Percentiles rank a stretch among this genome's conserved stretches.
Conservation (phyloP, 2,797 vertebrate genomes). For the Oreonectes daqikongensis region DNA sequence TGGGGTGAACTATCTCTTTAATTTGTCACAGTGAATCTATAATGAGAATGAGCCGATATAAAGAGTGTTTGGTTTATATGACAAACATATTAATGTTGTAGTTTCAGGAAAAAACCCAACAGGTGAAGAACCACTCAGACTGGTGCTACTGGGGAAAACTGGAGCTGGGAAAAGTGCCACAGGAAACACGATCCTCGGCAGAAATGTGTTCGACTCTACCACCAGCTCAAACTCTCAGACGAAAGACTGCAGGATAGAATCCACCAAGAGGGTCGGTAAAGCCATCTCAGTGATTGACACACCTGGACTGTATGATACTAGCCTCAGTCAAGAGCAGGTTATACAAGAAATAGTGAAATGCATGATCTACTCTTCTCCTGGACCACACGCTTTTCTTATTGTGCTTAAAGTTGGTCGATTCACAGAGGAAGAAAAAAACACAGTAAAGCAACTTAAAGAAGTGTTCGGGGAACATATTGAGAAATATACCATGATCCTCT, state of each 20-base stretch:
- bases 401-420: background rate
- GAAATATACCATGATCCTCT: slow-evolving; percentile 8
- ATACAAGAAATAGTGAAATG: slow-evolving; percentile 19
- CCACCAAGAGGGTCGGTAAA: background rate
- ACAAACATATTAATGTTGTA: background rate
- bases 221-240: slow-evolving; percentile 17
- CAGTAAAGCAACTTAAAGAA: background rate
- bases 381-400: slow-evolving; percentile 1
- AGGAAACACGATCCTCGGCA: slow-evolving; percentile 41
- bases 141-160: slow-evolving; percentile 42
- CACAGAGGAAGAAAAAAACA: slow-evolving; percentile 5
- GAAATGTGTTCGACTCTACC: background rate
- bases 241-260: background rate
- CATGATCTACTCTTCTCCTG: background rate
- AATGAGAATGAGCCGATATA: no score
- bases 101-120: background rate
- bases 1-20: no score
- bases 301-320: slow-evolving; percentile 30
- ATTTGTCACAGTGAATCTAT: no score
- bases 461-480: background rate
- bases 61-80: no score
- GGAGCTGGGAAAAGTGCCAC: slow-evolving; percentile 34
- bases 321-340: background rate
- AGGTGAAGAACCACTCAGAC: background rate
- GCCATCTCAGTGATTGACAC: slow-evolving; percentile 25